phyloP scores from a whole-genome alignment of 2,797 vertebrate species.

The Botia almorhae region DNA sequence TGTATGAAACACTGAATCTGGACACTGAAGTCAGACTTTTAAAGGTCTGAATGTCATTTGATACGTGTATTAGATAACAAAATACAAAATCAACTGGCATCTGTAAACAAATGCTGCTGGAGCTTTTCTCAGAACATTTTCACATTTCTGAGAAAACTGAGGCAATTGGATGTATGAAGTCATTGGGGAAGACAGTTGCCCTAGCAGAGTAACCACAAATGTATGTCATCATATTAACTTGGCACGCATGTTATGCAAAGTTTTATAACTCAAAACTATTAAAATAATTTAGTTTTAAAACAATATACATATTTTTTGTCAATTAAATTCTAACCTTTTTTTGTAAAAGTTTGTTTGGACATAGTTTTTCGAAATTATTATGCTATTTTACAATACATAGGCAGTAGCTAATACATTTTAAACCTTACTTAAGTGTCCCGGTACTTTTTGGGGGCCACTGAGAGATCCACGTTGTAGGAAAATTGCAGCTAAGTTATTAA shows the following conservation, averaged over 20 bases:
- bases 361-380: neutral
- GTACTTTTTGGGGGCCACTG: neutral
- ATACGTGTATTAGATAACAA: neutral
- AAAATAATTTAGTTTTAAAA: too few relatives aligned
- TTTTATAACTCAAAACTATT: too few relatives aligned
- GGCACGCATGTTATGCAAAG: too few relatives aligned
- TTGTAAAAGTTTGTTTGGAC: too few relatives aligned
- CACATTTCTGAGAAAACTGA: neutral
- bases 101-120: neutral
- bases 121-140: neutral
- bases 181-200: neutral
- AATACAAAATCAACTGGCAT: neutral
- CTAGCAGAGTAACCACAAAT: neutral
- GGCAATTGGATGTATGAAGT: neutral
- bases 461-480: conserved; percentile 32
- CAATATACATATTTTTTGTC: too few relatives aligned
- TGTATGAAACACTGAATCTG: conserved; percentile 81
- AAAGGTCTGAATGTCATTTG: neutral
- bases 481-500: conserved; percentile 21
- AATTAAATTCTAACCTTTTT: too few relatives aligned
- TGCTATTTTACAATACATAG: neutral
- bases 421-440: too few relatives aligned
- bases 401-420: too few relatives aligned
- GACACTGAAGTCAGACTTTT: neutral
- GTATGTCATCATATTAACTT: neutral